A percentile compares a stretch with the other conserved stretches of the same genome.
Conservation (phyloP, 2,113 vertebrate genomes). For the Callocephalon fimbriatum region DNA sequence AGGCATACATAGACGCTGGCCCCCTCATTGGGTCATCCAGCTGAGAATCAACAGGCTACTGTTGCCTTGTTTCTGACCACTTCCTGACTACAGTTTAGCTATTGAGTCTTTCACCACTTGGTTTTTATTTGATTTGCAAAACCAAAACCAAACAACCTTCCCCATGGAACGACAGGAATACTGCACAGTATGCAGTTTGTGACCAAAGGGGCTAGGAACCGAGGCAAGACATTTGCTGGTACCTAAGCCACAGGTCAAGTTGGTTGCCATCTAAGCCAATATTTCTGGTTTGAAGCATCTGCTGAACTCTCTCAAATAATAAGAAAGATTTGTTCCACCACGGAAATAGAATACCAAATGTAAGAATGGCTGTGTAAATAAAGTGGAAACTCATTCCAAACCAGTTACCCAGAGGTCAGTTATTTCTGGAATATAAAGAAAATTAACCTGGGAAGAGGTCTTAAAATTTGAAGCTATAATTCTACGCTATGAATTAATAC, state of each 20-base stretch:
- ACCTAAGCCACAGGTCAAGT: slow-evolving; percentile 32
- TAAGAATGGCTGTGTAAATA: slow-evolving; percentile 61
- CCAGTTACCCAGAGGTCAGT: neutral
- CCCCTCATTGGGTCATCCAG: fast-evolving
- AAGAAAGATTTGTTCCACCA: slow-evolving; percentile 36
- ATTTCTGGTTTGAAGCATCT: slow-evolving; percentile 48
- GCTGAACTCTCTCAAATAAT: slow-evolving; percentile 34
- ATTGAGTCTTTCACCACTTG: slow-evolving; percentile 47
- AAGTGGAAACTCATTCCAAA: slow-evolving; percentile 34
- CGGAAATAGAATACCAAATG: slow-evolving; percentile 39
- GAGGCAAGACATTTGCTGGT: neutral
- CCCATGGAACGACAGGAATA: slow-evolving; percentile 30
- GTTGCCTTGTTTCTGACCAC: slow-evolving; percentile 45
- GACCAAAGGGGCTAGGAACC: neutral
- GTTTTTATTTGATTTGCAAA: slow-evolving; percentile 52
- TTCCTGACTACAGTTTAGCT: slow-evolving; percentile 31
- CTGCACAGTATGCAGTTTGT: slow-evolving; percentile 6
- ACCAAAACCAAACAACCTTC: slow-evolving; percentile 43
- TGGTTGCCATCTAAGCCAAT: slow-evolving; percentile 10
- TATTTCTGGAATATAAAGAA: slow-evolving; percentile 36
- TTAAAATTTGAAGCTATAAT: neutral
- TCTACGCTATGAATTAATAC: neutral
- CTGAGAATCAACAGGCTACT: slow-evolving; percentile 47
- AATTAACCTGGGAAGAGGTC: neutral
- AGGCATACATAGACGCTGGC: neutral